phyloP scores from a whole-genome alignment of 2,797 vertebrate genomes.

The Takifugu ocellatus region DNA sequence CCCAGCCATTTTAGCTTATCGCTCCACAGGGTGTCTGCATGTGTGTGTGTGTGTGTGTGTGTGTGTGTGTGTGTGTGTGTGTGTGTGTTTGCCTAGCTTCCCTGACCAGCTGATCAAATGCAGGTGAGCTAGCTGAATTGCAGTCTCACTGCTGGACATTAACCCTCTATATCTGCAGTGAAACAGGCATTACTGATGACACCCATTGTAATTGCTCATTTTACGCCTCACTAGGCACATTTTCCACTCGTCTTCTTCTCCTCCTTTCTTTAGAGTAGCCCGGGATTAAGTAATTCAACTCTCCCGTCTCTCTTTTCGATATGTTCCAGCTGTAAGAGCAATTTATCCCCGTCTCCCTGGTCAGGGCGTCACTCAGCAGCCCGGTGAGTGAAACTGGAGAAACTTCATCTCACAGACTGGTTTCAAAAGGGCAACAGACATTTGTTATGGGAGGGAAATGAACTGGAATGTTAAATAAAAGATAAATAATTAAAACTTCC shows the following conservation, averaged over 20 bases:
- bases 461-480: neutral
- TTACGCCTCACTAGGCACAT: conserved; percentile 90
- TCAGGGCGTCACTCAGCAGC: conserved; percentile 72
- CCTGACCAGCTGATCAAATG: conserved; percentile 82
- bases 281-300: conserved; percentile 85
- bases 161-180: conserved; percentile 90
- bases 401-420: neutral
- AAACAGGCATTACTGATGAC: conserved; percentile 98
- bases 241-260: conserved; percentile 80
- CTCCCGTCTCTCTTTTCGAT: conserved; percentile 63
- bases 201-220: conserved; percentile 97
- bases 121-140: conserved; percentile 91
- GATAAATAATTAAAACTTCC: neutral
- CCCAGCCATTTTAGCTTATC: conserved; percentile 84
- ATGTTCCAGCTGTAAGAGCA: conserved; percentile 75
- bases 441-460: neutral
- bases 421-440: too few species aligned
- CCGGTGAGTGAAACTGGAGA: conserved; percentile 20
- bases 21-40: conserved; percentile 64
- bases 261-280: conserved; percentile 72
- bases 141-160: conserved; percentile 86
- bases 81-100: conserved; percentile 61
- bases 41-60: too few species aligned
- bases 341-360: conserved; percentile 79
- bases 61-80: conserved; percentile 33